Evolutionary conservation across 2,888 invertebrate species (phyloP), one percentile per base, ranked within the genome.

Genomic region (Nasonia oneida): DNA sequence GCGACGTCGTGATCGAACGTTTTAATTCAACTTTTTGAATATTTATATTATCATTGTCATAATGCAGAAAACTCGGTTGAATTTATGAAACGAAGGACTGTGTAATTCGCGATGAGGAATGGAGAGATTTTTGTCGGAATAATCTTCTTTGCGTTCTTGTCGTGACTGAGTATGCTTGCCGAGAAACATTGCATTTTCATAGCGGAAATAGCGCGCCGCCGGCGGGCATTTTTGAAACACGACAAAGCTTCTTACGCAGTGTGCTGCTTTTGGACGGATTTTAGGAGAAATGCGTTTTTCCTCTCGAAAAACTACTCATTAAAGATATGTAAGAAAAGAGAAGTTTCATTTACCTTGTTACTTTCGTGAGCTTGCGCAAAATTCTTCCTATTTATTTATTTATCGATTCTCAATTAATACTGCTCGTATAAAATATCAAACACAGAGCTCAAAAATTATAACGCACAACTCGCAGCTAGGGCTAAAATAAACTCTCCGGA

Each of bases 101-200:
- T 37, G 53, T 3, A 15, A 18, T 18, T 53, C 53, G 53, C 15
- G 15, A 53, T 53, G 53, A 53, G 15, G 15, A 53, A 53, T 53
- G 53, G 18, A 53, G 37, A 37, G 37, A 61, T 61, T 50, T 23
- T 50, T 29, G 53, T 53, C 53, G 23, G 67, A 29, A 78, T 78
- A 67, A 67, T 78, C 67, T 57, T 57, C 37, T 67, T 78, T 47
- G 47, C n/a, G 37, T 5, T 37, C 71, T 39, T 6, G 3, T 15
- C 37, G 53, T 39, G 71, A 37, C 37, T 71, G 71, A 39, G 53
- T 37, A 37, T 15, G 57, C 29, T 29, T 29, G 81, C 42, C 71
- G 71, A 73, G 81, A 73, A 73, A 73, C 73, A n/a, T 50, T 73
- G 81, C 81, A 81, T 81, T 81, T 73, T 73, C 39, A 81, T 78